Percentiles rank a stretch among this genome's conserved stretches.
Conservation (phyloP, 2,797 vertebrate species). For the Brotula barbata region DNA sequence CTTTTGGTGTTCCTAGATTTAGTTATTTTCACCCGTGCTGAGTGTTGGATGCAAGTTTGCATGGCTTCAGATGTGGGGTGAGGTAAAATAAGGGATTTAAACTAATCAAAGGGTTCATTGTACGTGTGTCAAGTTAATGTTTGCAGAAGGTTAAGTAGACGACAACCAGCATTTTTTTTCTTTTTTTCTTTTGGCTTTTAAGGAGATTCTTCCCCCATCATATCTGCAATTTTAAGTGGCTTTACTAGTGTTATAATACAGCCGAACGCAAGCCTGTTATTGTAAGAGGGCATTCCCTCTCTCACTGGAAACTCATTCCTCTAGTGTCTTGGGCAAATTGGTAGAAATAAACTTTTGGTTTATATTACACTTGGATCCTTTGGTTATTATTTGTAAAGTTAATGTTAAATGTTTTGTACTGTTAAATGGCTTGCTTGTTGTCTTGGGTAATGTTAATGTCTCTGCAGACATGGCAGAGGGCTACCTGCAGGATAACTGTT, state of each 20-base stretch:
- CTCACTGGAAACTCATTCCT: constrained; percentile 85
- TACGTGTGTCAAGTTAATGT: constrained; percentile 78
- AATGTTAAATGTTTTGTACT: constrained; percentile 80
- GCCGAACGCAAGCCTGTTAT: constrained; percentile 82
- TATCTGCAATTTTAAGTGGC: constrained; percentile 84
- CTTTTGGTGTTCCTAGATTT: constrained; percentile 70
- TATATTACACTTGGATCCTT: constrained; percentile 83
- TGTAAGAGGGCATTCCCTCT: constrained; percentile 82
- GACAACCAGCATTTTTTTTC: constrained; percentile 71
- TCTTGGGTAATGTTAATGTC: constrained; percentile 68
- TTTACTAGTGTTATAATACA: constrained; percentile 82
- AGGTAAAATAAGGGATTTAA: constrained; percentile 76
- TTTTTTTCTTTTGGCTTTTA: constrained; percentile 72
- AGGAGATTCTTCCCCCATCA: constrained; percentile 73
- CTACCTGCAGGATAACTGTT: constrained; percentile 59
- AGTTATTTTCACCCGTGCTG: constrained; percentile 72
- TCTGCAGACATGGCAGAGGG: constrained; percentile 57
- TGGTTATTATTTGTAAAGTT: constrained; percentile 82
- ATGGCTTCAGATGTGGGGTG: constrained; percentile 80
- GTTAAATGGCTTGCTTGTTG: constrained; percentile 78
- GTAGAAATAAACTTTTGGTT: constrained; percentile 88
- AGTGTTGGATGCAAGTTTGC: constrained; percentile 78
- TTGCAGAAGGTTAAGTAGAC: constrained; percentile 76
- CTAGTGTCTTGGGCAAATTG: constrained; percentile 87
- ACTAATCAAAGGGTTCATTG: constrained; percentile 76